Evolutionary conservation across 2,888 invertebrate genomes (phyloP), one percentile per base, ranked within the genome.

Genomic region (Brachypalpus laphriformis): DNA sequence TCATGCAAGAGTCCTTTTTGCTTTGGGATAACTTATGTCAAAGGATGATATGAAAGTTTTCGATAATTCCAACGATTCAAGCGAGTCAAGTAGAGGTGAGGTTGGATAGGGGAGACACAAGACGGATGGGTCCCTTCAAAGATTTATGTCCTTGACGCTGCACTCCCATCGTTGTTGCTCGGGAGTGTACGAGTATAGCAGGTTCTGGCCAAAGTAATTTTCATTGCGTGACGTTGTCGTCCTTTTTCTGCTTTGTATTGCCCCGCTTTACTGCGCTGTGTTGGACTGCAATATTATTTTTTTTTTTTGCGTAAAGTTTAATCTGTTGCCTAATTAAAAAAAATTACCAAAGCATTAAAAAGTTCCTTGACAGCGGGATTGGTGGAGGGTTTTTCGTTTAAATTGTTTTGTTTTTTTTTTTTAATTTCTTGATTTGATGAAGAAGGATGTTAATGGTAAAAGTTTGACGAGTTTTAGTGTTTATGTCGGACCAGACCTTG

Each of bases 31-130:
- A 82, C 57, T 82, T 82, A 37, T 76, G 82, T 82, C 82, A 82
- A 82, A 82, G 82, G 76, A 82, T 65, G 76, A 76, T 76, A 45
- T 71, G 51, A 82, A 82, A 82, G 56, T 82, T 82, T 82, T 76
- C 37, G 65, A 70, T 82, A 82, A 75, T 76, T 75, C 49, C 40
- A 65, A 45, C 56, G 70, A 34, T 34, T 31, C 70, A 5, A 42
- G 22, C 20, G 9, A 71, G 47, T 71, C 71, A 78, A 65, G 71
- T 66, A n/a, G 63, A 8, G 25, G 25, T 5, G 25, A 25, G 25
- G n/a, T n/a, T 25, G 47, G 22, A 51, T 8, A 37, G 34, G 11
- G 40, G 18, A 3, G 20, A 51, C 20, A 61, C n/a, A 70, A 54
- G 71, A 61, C n/a, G 25, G 45, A 77, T 34, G 25, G 37, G n/a